A percentile compares a stretch with the other conserved stretches of the same genome.
Evolutionary conservation across 2,113 vertebrate species (phyloP).

Genomic region (Heterocephalus glaber): DNA sequence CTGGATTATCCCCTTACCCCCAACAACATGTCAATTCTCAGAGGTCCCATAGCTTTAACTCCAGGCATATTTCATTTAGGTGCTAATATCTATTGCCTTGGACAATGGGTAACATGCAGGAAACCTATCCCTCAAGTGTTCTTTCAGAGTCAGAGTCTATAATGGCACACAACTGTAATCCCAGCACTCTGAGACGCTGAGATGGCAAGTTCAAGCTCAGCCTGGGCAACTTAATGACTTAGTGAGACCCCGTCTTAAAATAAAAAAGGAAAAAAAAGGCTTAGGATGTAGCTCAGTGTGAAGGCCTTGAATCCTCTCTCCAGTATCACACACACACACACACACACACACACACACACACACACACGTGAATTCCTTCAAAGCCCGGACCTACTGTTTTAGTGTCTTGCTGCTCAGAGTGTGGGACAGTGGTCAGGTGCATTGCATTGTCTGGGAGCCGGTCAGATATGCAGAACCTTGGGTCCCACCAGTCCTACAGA

Average conservation of each 20-base stretch:
- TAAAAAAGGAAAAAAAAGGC: background rate
- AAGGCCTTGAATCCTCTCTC: background rate
- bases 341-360: background rate
- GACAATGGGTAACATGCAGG: fast-evolving
- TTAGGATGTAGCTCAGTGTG: background rate
- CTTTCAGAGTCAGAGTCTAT: background rate
- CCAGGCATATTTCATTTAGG: background rate
- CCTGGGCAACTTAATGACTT: background rate
- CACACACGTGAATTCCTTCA: background rate
- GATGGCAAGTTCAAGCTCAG: background rate
- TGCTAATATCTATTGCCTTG: background rate
- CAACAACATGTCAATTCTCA: background rate
- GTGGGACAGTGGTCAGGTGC: background rate
- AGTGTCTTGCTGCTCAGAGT: background rate
- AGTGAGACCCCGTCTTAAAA: background rate
- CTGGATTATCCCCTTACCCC: fast-evolving
- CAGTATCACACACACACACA: background rate
- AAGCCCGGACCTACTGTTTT: background rate
- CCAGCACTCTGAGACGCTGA: background rate
- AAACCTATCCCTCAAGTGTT: background rate
- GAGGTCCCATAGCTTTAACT: background rate
- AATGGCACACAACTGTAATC: background rate
- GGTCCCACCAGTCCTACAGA: background rate
- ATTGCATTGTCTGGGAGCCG: background rate
- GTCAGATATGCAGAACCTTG: background rate